Evolutionary conservation across 2,113 vertebrate genomes (phyloP), one percentile per base, ranked within the genome.

Genomic region (Octodon degus): DNA sequence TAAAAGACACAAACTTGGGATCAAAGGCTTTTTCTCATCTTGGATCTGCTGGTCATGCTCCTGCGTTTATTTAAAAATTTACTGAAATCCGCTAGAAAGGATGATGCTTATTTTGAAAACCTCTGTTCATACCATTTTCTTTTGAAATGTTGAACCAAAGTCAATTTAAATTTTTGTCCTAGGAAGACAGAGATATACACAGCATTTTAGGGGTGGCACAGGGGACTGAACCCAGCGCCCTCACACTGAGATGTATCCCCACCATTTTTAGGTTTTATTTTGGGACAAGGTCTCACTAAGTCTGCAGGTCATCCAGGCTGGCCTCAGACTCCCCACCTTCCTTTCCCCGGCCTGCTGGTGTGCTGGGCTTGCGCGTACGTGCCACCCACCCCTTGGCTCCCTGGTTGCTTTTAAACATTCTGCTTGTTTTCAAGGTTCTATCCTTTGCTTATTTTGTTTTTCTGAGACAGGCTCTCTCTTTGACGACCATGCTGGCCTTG

Each of bases 71-170:
- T 82, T 4, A 89, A 93, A 82, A 86, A 30, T 87, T 85, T 82
- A 77, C 32, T 24, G 27, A 88, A 68, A 50, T 63, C 17, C 9
- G 84, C 30, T 90, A 89, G 79, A 88, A 81, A 34, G 50, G 25
- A 2, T 6, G 32, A 34, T 83, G 30, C 74, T 83, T 90, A 47
- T 77, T 91, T 93, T 62, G 22, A 76, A 89, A 96, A 40, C 2
- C 58, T 95, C 83, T 22, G 50, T 79, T 86, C 86, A 53, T 47
- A 17, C 58, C 65, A 34, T 67, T 95, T 91, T 93, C 27, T 90
- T 86, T 91, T 86, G 58, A 94, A 24, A 50, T 53, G 14, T 86
- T 7, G 74, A 89, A 80, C 22, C 16, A 91, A 93, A 86, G 5
- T 14, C 58, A 55, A 25, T 11, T 86, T 91, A 50, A 65, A 77